These are phyloP conservation scores for Pardalotus punctatus DNA, from an alignment of 2,113 vertebrate species.

Conservation along the genomic window DNA sequence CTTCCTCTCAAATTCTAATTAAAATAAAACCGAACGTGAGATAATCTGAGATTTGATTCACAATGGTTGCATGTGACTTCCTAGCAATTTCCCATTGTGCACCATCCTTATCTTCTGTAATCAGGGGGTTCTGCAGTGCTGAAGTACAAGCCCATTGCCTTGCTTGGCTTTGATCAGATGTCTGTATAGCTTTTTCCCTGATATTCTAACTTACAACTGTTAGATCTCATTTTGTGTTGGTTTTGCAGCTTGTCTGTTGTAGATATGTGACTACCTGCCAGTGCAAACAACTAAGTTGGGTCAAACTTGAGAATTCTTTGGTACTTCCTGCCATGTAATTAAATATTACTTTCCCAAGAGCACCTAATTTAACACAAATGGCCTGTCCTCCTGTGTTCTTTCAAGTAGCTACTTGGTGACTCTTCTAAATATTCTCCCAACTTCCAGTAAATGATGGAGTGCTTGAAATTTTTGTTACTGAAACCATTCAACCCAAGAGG, in stretches of 20 bases:
- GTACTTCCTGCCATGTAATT: conserved; percentile 21
- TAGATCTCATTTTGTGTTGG: conserved; percentile 37
- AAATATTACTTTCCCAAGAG: conserved; percentile 16
- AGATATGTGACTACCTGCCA: conserved; percentile 2
- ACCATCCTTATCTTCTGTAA: conserved; percentile 39
- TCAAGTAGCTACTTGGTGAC: conserved; percentile 8
- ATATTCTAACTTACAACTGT: not conserved
- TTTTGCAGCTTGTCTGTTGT: conserved; percentile 32
- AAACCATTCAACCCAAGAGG: not conserved
- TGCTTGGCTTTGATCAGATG: conserved; percentile 45
- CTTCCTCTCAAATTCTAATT: conserved; percentile 18
- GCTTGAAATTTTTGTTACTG: not conserved
- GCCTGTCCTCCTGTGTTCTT: conserved; percentile 1
- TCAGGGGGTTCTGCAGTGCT: not conserved
- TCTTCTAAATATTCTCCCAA: not conserved
- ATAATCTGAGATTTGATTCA: conserved; percentile 35
- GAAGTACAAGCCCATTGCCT: not conserved
- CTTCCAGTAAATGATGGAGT: not conserved
- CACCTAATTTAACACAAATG: conserved; percentile 1
- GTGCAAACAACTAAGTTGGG: not conserved
- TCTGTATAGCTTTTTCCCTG: not conserved
- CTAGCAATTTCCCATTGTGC: conserved; percentile 20
- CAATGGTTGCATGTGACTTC: conserved; percentile 40
- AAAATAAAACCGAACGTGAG: conserved; percentile 54
- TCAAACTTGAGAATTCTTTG: conserved; percentile 26